Evolutionary conservation across 2,888 invertebrate species (phyloP), one percentile per base, ranked within the genome.

Genomic region (Drosophila tanythrix): DNA sequence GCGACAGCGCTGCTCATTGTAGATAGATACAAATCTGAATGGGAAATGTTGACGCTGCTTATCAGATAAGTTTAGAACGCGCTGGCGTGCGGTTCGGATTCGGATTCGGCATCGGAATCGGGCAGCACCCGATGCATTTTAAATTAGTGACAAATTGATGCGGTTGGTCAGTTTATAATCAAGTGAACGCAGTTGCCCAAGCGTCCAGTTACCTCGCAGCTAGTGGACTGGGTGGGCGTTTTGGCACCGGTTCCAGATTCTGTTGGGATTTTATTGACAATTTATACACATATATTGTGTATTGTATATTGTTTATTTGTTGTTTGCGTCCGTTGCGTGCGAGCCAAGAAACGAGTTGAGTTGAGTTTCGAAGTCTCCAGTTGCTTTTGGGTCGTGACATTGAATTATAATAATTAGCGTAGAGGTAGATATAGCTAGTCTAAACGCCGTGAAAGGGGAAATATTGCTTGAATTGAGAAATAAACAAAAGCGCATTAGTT

Each of bases 321-420:
- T 46, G 38, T 33, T 48, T 56, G 43, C 25, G 43, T 64, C 57
- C 51, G 68, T 90, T 90, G 90, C 91, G 89, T 91, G 90, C 76
- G 74, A 82, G 81, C 74, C 74, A 72, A 78, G 67, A 74, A 72
- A 62, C 61, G 61, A 79, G 67, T 55, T 58, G 59, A 79, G 67
- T 55, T 58, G 27, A 36, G 27, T 36, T 38, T 62, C 27, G 55
- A 68, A 59, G 59, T 59, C 80, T 71, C 35, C 35, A 55, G 66
- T 71, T 65, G 59, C 63, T 61, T 67, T 59, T 76, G 58, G 66
- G 76, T 83, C 76, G 76, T 83, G 82, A 81, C 81, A 76, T 86
- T 74, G 78, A 90, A 88, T 90, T 88, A 88, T 89, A 74, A 89
- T 90, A 88, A 88, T 88, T 88, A 90, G 90, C 90, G 78, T 88